These are phyloP conservation scores for Lateolabrax maculatus DNA, from an alignment of 2,797 vertebrate genomes.

Conservation along the genomic window DNA sequence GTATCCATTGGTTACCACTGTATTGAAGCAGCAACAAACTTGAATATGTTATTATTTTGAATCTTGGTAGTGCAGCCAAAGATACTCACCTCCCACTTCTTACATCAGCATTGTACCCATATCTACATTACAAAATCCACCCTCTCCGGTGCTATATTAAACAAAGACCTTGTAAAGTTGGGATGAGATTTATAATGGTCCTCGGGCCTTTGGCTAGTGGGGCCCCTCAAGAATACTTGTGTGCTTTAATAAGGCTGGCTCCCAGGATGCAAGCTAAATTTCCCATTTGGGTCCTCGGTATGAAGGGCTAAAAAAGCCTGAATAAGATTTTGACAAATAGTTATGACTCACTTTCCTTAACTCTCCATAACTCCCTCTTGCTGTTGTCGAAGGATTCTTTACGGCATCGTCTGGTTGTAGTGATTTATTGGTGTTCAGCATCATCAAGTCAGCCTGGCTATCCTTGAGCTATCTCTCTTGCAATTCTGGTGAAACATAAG, in stretches of 20 bases:
- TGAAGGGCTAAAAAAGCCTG: constrained; percentile 32
- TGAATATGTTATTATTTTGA: not conserved
- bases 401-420: constrained; percentile 2
- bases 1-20: not conserved
- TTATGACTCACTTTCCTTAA: constrained; percentile 35
- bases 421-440: constrained; percentile 42
- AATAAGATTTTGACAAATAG: constrained; percentile 57
- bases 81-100: not conserved
- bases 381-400: constrained; percentile 26
- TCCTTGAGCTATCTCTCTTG: constrained; percentile 24
- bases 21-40: not conserved
- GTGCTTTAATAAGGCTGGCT: constrained; percentile 61
- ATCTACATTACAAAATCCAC: constrained; percentile 14
- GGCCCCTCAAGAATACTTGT: constrained; percentile 52
- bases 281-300: constrained; percentile 42
- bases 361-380: constrained; percentile 4
- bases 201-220: constrained; percentile 22
- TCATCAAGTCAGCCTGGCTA: constrained; percentile 2
- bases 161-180: constrained; percentile 41
- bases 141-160: constrained; percentile 24
- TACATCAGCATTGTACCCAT: constrained; percentile 7
- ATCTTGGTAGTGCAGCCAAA: not conserved
- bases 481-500: constrained; percentile 6
- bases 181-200: constrained; percentile 46
- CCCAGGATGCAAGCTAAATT: constrained; percentile 41